Conservation (phyloP, 2,888 invertebrate species). For the Drosophila melanocephala region DNA sequence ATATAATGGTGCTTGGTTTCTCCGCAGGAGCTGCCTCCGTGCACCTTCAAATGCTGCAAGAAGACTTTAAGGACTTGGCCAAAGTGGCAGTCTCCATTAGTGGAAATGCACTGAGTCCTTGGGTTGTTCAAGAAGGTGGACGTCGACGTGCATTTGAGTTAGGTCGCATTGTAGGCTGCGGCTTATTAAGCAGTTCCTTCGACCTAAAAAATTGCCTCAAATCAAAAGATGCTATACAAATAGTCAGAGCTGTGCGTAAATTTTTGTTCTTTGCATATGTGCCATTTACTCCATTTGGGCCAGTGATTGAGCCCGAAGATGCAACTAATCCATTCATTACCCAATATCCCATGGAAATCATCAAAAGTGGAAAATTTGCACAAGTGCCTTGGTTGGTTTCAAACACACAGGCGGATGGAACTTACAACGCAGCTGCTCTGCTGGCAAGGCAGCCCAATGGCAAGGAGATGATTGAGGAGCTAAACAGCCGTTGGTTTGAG, state of each 20-base stretch:
- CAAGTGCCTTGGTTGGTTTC: constrained; percentile 90
- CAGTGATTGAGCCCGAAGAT: constrained; percentile 88
- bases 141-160: constrained; percentile 88
- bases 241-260: constrained; percentile 30
- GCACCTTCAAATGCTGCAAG: constrained; percentile 90
- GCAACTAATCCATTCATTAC: constrained; percentile 88
- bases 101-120: constrained; percentile 89
- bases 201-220: constrained; percentile 86
- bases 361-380: constrained; percentile 88
- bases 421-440: constrained; percentile 33
- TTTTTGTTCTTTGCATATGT: constrained; percentile 87
- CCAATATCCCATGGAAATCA: constrained; percentile 88
- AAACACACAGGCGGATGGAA: constrained; percentile 76
- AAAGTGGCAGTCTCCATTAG: constrained; percentile 87
- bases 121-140: constrained; percentile 86
- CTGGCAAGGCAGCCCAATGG: constrained; percentile 29
- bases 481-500: constrained; percentile 44
- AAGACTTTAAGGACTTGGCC: constrained; percentile 74
- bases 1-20: constrained; percentile 89
- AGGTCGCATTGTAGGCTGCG: constrained; percentile 88
- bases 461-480: constrained; percentile 28
- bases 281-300: constrained; percentile 91
- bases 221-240: constrained; percentile 18
- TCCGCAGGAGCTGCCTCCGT: constrained; percentile 92
- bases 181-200: constrained; percentile 85